Conservation (phyloP, 2,888 invertebrate species). For the Tholera decimalis region DNA sequence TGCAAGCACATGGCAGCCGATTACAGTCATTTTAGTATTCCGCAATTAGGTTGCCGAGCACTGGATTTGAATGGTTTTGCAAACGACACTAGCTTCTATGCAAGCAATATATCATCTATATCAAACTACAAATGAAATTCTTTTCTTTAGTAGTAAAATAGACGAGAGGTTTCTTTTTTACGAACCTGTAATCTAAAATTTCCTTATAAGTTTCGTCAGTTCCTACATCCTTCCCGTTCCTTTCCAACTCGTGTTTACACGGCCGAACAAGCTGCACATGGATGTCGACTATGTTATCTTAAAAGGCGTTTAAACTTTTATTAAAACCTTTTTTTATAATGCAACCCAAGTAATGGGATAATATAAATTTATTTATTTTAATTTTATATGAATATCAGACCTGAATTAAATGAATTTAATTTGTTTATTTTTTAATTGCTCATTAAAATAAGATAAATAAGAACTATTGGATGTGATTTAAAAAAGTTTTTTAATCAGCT, state of each 20-base stretch:
- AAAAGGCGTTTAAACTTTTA: no score
- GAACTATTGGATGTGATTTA: background rate
- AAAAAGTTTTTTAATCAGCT: background rate
- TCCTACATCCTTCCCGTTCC: slow-evolving; percentile 2
- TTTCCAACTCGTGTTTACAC: background rate
- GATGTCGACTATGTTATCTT: background rate
- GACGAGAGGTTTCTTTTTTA: background rate
- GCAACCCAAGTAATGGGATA: no score
- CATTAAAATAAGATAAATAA: background rate
- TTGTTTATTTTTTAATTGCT: no score
- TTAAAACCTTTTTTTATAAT: no score
- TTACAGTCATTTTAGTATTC: no score
- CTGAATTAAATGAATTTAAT: no score
- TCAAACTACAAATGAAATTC: background rate
- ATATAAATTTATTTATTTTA: no score
- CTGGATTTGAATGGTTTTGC: background rate
- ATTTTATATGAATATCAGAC: no score
- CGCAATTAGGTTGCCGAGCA: no score
- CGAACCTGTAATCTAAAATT: no score
- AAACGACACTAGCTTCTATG: background rate
- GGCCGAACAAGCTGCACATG: background rate
- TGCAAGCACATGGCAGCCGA: no score
- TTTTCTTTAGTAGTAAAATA: background rate
- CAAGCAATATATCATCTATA: background rate
- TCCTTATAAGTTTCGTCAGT: slow-evolving; percentile 20